These are phyloP conservation scores for Zaprionus lineosus DNA, from an alignment of 2,888 invertebrate species.

Conservation along the genomic window DNA sequence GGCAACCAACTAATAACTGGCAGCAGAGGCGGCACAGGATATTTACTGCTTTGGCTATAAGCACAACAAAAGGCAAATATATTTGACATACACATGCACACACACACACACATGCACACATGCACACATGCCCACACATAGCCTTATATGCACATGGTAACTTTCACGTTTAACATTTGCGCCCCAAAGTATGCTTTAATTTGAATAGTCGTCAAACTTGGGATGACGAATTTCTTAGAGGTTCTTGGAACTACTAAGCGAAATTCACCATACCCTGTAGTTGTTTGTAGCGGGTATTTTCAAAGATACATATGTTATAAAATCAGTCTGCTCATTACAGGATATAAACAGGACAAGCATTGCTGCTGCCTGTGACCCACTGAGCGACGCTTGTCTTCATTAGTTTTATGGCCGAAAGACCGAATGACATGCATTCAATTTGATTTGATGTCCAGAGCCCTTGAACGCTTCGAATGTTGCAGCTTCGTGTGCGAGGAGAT, in stretches of 20 bases:
- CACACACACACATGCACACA: not conserved
- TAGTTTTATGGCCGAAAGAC: constrained; percentile 33
- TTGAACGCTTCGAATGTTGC: not conserved
- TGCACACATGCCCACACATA: not conserved
- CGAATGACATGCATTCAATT: constrained; percentile 35
- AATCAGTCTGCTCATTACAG: no score
- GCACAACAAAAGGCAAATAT: constrained; percentile 29
- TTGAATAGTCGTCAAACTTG: constrained; percentile 35
- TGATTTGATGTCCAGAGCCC: constrained; percentile 3
- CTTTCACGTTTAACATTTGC: constrained; percentile 27
- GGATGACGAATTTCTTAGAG: no score
- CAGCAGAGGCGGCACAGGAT: constrained; percentile 17
- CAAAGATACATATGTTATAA: no score
- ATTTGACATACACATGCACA: constrained; percentile 4
- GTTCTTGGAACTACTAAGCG: no score
- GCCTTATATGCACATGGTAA: no score
- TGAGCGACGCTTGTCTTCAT: constrained; percentile 43
- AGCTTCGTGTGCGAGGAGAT: not conserved
- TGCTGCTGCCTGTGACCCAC: constrained; percentile 5
- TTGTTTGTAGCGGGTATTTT: not conserved
- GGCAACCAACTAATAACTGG: constrained; percentile 36
- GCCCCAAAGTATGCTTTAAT: constrained; percentile 45
- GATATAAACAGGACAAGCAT: not conserved
- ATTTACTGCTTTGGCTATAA: constrained; percentile 19
- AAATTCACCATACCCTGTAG: no score